Conservation (phyloP, 2,113 vertebrate species). For the Hypanus sabinus region DNA sequence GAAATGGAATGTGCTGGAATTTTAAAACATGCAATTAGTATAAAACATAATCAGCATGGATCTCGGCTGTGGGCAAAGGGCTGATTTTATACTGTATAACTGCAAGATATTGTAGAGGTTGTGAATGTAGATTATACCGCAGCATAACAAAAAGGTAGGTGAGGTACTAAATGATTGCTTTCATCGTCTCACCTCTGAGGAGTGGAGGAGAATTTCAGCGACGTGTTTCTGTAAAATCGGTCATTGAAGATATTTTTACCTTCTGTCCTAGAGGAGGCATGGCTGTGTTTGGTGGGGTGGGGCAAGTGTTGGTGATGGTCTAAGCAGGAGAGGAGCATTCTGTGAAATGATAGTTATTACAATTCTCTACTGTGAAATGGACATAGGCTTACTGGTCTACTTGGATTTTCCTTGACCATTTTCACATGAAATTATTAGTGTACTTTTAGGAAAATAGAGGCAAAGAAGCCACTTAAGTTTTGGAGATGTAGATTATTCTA, state of each 20-base stretch:
- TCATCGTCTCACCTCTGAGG: no score
- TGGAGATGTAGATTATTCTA: no score
- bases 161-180: not conserved
- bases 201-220: no score
- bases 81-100: no score
- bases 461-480: not conserved
- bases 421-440: not conserved
- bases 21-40: no score
- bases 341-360: no score
- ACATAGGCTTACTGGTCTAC: not conserved
- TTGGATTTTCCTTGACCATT: not conserved
- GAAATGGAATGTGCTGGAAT: not conserved
- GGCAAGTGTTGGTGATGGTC: not conserved
- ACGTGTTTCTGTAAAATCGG: no score
- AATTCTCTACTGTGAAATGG: no score
- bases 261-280: not conserved
- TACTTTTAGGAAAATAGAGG: not conserved
- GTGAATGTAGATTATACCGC: not conserved
- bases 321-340: no score
- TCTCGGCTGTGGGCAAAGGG: no score
- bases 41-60: no score
- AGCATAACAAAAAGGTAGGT: not conserved
- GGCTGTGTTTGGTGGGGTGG: not conserved
- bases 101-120: not conserved
- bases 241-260: no score